These are phyloP conservation scores for Thaleichthys pacificus DNA, from an alignment of 2,797 vertebrate species.

Conservation along the genomic window DNA sequence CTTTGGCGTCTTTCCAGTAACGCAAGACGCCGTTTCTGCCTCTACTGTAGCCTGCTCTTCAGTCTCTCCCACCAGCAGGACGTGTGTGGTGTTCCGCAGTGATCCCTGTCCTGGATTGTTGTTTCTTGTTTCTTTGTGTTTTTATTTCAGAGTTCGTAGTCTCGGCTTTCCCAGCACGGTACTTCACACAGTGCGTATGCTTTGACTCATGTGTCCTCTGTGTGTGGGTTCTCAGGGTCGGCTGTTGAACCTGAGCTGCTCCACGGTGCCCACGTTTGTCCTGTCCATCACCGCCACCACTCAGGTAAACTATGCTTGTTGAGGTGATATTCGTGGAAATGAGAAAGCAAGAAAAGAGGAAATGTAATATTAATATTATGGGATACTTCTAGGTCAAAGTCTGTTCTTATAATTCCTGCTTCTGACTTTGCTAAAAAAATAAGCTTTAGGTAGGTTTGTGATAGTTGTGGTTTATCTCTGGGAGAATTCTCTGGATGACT, in stretches of 20 bases:
- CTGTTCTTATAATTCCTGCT: neutral
- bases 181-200: neutral
- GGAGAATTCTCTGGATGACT: neutral
- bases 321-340: slow-evolving; percentile 48
- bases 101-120: neutral
- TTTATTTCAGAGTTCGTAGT: neutral
- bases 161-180: neutral
- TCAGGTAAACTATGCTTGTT: slow-evolving; percentile 75
- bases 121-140: slow-evolving; percentile 8
- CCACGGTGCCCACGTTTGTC: slow-evolving; percentile 96
- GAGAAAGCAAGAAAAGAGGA: neutral
- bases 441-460: neutral
- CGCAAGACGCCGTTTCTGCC: neutral
- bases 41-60: neutral
- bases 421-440: neutral
- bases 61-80: slow-evolving; percentile 6
- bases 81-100: neutral
- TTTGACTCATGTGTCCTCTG: neutral
- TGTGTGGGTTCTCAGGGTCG: slow-evolving; percentile 80
- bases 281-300: slow-evolving; percentile 98
- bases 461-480: neutral
- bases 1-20: neutral
- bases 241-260: slow-evolving; percentile 96
- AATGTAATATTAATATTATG: neutral
- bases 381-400: neutral